Conservation (phyloP, 1,140 invertebrate species). For the Aphelenchoides fujianensis region DNA sequence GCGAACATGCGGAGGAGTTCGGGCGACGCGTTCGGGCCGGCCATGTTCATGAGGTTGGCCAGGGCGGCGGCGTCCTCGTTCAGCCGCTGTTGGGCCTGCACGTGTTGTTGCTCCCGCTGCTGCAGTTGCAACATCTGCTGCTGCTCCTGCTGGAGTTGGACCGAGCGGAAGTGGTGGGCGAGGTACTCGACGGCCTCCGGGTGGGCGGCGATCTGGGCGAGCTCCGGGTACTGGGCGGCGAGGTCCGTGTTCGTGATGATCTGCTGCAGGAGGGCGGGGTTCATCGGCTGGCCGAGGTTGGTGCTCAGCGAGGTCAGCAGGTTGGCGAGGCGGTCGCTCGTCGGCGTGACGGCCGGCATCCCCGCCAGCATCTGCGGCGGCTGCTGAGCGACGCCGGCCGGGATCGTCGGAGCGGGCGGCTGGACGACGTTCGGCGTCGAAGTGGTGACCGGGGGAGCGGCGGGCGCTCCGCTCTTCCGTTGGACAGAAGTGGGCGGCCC, state of each 20-base stretch:
- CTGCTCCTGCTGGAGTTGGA: constrained; percentile 27
- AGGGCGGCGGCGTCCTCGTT: constrained; percentile 4
- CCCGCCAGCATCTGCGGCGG: not conserved
- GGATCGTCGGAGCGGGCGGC: not conserved
- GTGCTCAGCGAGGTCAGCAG: not conserved
- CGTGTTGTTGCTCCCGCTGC: constrained; percentile 23
- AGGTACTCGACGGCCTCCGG: not conserved
- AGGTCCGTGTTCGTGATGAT: not conserved
- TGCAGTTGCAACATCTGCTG: constrained; percentile 23
- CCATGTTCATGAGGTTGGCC: not conserved
- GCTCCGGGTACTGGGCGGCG: not conserved
- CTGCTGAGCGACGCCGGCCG: not conserved
- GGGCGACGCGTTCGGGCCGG: constrained; percentile 19
- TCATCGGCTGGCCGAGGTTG: not conserved
- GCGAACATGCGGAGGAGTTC: constrained; percentile 23
- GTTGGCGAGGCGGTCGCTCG: not conserved
- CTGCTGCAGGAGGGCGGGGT: not conserved
- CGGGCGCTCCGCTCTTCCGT: not conserved
- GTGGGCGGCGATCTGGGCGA: not conserved
- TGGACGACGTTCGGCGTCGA: not conserved
- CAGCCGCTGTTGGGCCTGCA: not conserved
- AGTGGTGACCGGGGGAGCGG: not conserved
- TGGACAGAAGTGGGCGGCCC: not conserved
- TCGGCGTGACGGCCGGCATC: not conserved
- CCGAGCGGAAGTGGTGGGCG: not conserved